Conservation (phyloP, 2,888 invertebrate genomes). For the Cosmia pyralina region DNA sequence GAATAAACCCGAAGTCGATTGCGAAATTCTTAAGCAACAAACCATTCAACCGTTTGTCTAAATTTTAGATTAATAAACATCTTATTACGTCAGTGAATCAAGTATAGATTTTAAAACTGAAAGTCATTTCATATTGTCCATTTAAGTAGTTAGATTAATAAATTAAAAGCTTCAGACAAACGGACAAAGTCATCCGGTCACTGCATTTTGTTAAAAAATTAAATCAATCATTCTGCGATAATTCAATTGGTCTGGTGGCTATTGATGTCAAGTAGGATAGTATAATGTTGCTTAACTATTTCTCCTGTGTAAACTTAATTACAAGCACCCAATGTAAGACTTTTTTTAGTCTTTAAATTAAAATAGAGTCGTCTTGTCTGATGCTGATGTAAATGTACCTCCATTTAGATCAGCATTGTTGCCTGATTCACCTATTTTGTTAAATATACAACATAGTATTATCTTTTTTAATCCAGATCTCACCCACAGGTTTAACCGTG, state of each 20-base stretch:
- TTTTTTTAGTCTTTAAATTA: not conserved
- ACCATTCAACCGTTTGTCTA: conserved; percentile 8
- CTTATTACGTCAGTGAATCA: conserved; percentile 18
- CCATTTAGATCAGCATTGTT: not conserved
- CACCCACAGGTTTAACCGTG: conserved; percentile 33
- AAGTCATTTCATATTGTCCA: conserved; percentile 23
- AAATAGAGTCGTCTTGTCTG: too few species aligned
- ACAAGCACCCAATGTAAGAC: not conserved
- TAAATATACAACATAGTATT: too few species aligned
- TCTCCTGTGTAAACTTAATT: conserved; percentile 4
- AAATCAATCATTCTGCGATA: conserved; percentile 41
- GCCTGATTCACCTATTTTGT: not conserved
- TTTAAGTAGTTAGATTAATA: conserved; percentile 23
- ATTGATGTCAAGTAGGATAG: conserved; percentile 37
- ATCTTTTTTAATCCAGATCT: conserved; percentile 17
- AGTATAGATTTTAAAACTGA: conserved; percentile 28
- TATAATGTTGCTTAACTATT: conserved; percentile 11
- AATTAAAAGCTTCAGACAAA: conserved; percentile 25
- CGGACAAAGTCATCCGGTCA: conserved; percentile 27
- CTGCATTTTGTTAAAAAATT: conserved; percentile 34
- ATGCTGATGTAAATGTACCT: not conserved
- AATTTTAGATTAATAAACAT: conserved; percentile 6
- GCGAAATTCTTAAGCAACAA: not conserved
- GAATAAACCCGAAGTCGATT: conserved; percentile 15
- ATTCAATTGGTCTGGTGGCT: conserved; percentile 34